phyloP scores from a whole-genome alignment of 2,888 invertebrate genomes.

The Choreutis nemorana region DNA sequence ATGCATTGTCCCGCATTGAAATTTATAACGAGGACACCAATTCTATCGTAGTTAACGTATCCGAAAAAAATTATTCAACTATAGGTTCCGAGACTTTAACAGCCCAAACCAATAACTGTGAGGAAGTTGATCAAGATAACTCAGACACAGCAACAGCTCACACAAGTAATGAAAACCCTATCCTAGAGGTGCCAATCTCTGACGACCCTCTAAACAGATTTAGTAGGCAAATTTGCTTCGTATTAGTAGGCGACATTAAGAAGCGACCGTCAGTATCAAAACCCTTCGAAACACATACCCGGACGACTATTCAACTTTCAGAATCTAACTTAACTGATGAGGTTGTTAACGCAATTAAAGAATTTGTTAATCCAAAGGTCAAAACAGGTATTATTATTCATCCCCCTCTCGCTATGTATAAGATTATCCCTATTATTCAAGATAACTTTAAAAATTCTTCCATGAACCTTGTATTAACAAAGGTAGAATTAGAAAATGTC shows the following conservation, averaged over 20 bases:
- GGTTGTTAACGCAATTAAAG: slow-evolving; percentile 14
- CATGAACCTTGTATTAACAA: slow-evolving; percentile 13
- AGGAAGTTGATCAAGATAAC: too few relatives aligned
- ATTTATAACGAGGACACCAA: slow-evolving; percentile 8
- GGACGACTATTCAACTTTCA: slow-evolving; percentile 11
- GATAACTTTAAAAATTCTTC: slow-evolving; percentile 13
- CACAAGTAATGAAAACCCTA: slow-evolving; percentile 12
- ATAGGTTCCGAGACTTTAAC: slow-evolving; percentile 1
- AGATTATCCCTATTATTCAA: slow-evolving; percentile 14
- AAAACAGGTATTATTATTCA: slow-evolving; percentile 14
- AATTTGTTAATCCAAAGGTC: slow-evolving; percentile 16
- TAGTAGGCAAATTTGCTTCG: slow-evolving; percentile 11
- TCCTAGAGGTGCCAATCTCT: slow-evolving; percentile 13
- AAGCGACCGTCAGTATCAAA: slow-evolving; percentile 10
- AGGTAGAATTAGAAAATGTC: slow-evolving; percentile 13
- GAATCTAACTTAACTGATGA: slow-evolving; percentile 13
- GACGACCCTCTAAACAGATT: too few relatives aligned
- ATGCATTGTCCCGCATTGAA: slow-evolving; percentile 12
- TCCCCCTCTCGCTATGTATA: slow-evolving; percentile 11
- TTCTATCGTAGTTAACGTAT: slow-evolving; percentile 6
- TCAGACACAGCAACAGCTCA: slow-evolving; percentile 12
- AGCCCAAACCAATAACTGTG: too few relatives aligned
- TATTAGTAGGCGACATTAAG: slow-evolving; percentile 13
- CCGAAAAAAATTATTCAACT: slow-evolving; percentile 2
- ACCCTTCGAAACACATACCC: slow-evolving; percentile 14